Evolutionary conservation across 2,113 vertebrate species (phyloP), one percentile per base, ranked within the genome.

Genomic region (Cyrtonyx montezumae): DNA sequence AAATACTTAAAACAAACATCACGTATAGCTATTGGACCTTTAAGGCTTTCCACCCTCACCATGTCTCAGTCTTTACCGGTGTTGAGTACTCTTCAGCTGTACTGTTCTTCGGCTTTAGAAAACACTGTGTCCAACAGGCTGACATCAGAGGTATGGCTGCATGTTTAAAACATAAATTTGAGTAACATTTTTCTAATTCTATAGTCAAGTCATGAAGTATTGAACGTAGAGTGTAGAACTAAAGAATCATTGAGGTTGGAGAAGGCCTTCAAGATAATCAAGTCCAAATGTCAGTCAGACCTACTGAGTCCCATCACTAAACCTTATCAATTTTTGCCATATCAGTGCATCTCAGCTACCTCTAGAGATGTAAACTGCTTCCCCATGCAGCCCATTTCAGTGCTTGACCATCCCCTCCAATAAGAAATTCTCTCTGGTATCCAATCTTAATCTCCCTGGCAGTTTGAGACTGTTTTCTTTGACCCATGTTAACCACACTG

Each of bases 1-100:
- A 99, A 99, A 69, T 99, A 99, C 93, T 95, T 99, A 92, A 99
- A 99, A 87, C 99, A 99, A 93, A 99, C 98, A 0, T 98, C 98
- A 1, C 98, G 99, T 26, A 98, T 99, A 18, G 98, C 98, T 36
- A 83, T 99, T 88, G 99, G 99, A 63, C 99, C 99, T 2, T 95
- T 99, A 48, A 98, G 99, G 14, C 98, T 99, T 75, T 99, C 99
- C 62, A 99, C 99, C 0, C 96, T 99, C 76, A 99, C 98, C 0
- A 97, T 99, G 37, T 98, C 98, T 21, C 98, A 98, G 79, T 97
- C 98, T 13, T 91, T 99, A 71, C 99, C 99, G 8, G 98, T 98
- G 13, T 49, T 99, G 21, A 98, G 98, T 88, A 99, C 98, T 30
- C 97, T 99, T 65, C 99, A 99, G 97, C 90, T 99, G 2, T 99